Evolutionary conservation across 2,113 vertebrate species (phyloP).

Genomic region (Pteronura brasiliensis): DNA sequence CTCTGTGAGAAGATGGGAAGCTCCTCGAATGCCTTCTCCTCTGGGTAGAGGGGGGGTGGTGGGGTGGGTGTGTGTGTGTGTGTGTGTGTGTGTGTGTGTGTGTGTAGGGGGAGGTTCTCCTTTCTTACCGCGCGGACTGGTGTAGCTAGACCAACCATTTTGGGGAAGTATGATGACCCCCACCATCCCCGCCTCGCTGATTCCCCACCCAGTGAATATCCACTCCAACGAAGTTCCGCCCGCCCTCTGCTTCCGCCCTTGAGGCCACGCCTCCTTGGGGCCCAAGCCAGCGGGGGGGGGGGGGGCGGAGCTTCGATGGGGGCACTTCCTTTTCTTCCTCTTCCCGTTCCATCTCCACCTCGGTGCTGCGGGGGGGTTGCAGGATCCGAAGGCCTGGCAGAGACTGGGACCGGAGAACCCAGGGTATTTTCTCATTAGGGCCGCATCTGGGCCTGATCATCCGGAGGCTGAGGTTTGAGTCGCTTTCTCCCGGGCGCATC

Average conservation of each 20-base stretch:
- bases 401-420: not conserved
- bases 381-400: not conserved
- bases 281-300: rapidly evolving
- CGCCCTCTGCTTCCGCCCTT: too few relatives aligned
- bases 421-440: not conserved
- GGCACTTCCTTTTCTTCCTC: not conserved
- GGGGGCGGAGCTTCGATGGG: rapidly evolving
- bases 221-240: not conserved
- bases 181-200: not conserved
- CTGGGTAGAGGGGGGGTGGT: rapidly evolving
- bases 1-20: too few relatives aligned
- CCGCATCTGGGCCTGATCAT: too few relatives aligned
- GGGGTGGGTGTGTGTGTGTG: too few relatives aligned
- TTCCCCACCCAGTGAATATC: not conserved
- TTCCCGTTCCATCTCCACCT: not conserved
- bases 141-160: rapidly evolving
- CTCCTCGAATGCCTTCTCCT: rapidly evolving
- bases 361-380: rapidly evolving
- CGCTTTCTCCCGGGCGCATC: not conserved
- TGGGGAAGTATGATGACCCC: rapidly evolving
- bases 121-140: rapidly evolving
- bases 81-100: too few relatives aligned
- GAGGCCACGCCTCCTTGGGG: not conserved
- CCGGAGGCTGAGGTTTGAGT: not conserved
- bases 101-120: rapidly evolving